Base-by-base conservation (phyloP, 2,888 invertebrate species). In the Lycia hirtaria region DNA sequence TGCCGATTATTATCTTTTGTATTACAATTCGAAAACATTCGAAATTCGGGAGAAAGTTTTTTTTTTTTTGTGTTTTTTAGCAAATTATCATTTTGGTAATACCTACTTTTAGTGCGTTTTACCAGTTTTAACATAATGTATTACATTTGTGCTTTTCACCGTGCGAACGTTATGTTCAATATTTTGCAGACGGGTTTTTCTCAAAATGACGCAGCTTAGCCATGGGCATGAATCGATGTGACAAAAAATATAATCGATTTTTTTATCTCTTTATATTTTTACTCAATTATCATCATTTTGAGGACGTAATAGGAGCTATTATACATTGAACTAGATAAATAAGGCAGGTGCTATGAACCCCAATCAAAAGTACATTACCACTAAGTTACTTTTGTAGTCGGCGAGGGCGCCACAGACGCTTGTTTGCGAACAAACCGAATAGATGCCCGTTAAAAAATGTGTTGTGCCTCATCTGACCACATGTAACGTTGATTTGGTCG, bases 331-430 rank as follows among this genome's bases (percentile, higher is more conserved):
- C 20, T 20, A 41, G 6, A n/a, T 35, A 12, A 40, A 4, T 12
- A 37, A 19, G 50, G 56, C 56, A 56, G 56, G 56, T 56, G 56
- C 3, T 37, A 37, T 10, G 28, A 7, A 49, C 58, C 48, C 53
- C 38, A 49, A 49, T 58, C 53, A 53, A 19, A 37, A 48, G 5
- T 12, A 24, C n/a, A 19, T 22, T 22, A 6, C 22, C 7, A 6
- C 38, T 0, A 40, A 40, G 7, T 14, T 22, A 12, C 22, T 3
- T 22, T 10, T 22, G 4, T 22, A 22, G 38, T 12, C 9, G 9
- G 9, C 0, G 7, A 9, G 1, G 20, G 38, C 6, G 22, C 22
- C 12, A 40, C 22, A 3, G 9, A 12, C 3, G 22, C 14, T 4
- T 22, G n/a, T 22, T 22, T 22, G 2, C 9, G 2, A n/a, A 12